Base-by-base conservation (phyloP, 2,113 vertebrate species). In the Corythaeola cristata region DNA sequence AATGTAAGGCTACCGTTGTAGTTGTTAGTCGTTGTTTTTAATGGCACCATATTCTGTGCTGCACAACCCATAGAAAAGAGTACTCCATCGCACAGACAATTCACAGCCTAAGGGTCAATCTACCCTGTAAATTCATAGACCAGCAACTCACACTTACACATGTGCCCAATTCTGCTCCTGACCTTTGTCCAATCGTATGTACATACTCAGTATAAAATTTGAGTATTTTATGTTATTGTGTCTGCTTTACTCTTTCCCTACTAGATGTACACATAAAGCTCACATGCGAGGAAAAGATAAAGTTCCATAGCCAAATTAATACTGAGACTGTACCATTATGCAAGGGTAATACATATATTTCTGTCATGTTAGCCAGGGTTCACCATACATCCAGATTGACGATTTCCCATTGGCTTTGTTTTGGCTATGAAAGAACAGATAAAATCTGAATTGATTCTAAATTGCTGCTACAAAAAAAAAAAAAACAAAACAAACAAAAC, bases 211-310 rank as follows among this genome's bases (percentile, higher is more conserved):
- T 5, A 19, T 12, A 77, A 85, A 64, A 80, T 37, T 3, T 32
- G 20, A 76, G 33, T 15, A 28, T 27, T 82, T 75, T 1, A 21
- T 32, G 3, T 33, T 27, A 11, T 4, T 66, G 21, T 58, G 47
- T 21, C 53, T 79, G 45, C 24, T 44, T 73, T 30, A 39, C 26
- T 88, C 67, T 47, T 49, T 68, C 33, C 24, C n/a, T 32, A 7
- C 12, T 18, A 49, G 26, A 56, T 0, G 6, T 21, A 39, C 27
- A 35, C 2, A 1, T 22, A 44, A 58, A 81, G 28, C 28, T 87
- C 28, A 10, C n/a, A 21, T 0, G 3, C 7, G 5, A 9, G 14
- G 20, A 5, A 10, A 10, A 22, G 9, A 28, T 44, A 35, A 39
- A 12, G 22, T 52, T 55, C 7, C 45, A 11, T 4, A 39, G 17